Evolutionary conservation across 2,113 vertebrate species (phyloP), one percentile per base, ranked within the genome.

Genomic region (Microtus richardsoni): DNA sequence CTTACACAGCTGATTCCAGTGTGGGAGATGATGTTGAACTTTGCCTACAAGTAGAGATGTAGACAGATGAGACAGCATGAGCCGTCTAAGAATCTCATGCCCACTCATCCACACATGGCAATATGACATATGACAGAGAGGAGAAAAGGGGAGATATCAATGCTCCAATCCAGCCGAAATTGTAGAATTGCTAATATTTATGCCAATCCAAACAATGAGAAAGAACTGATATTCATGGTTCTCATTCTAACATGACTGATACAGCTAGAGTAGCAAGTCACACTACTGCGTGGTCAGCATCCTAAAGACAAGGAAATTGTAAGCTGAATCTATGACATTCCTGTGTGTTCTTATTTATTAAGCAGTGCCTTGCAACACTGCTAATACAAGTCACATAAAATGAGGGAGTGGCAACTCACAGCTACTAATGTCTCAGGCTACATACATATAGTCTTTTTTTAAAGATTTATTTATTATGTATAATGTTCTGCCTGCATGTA

Each of bases 171-270:
- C 74, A 39, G 70, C 39, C 89, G 11, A n/a, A 41, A 91, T 89
- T 96, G 93, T 80, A 86, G 75, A 86, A 80, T 13, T 7, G 66
- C 52, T 80, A 75, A 47, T 47, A 75, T 44, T 74, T 89, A 74
- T 64, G 19, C 39, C 84, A 91, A 91, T 91, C 62, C 84, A 91
- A 91, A 75, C 7, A 62, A 74, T 54, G 24, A 66, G 84, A 73
- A 92, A 70, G 28, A 17, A 91, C 41, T 22, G 22, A 70, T 62
- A 64, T 39, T 71, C 36, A 70, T 44, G 14, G 36, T 84, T 75
- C 49, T 91, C 47, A 85, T 49, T 77, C 36, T 54, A 79, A 77
- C n/a, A 94, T 54, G 6, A 14, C 33, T 75, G 77, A 68, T 36
- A 84, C 3, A 92, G 4, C 33, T 17, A 75, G 36, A 39, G 16